Evolutionary conservation across 30 jellyfish, hydroid and myxozoan genomes (phyloP).

Genomic region (Aurelia sp.): DNA sequence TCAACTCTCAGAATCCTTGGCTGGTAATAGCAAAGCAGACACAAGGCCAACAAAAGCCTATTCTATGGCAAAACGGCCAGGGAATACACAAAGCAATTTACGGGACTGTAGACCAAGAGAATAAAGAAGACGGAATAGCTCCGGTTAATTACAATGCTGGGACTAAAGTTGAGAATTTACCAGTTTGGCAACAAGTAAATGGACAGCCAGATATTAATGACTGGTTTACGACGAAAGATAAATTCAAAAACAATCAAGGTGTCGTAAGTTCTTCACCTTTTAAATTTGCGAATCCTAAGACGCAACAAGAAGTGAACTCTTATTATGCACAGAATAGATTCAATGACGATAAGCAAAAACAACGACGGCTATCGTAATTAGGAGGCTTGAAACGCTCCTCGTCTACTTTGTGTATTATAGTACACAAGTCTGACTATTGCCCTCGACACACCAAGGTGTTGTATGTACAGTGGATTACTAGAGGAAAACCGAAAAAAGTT

Average conservation of each 20-base stretch:
- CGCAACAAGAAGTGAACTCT: constrained; percentile 47
- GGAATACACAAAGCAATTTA: constrained; percentile 53
- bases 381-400: neutral
- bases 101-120: neutral
- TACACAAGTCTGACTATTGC: too few species aligned
- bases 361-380: neutral
- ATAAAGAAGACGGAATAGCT: constrained; percentile 24
- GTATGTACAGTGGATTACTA: too few species aligned
- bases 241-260: constrained; percentile 24
- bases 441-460: too few species aligned
- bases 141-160: constrained; percentile 39
- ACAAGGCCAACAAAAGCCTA: constrained; percentile 52
- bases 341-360: constrained; percentile 11
- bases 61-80: constrained; percentile 65
- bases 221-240: constrained; percentile 26
- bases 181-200: constrained; percentile 58
- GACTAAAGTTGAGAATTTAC: neutral
- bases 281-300: constrained; percentile 66
- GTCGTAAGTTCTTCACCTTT: constrained; percentile 51
- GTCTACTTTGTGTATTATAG: too few species aligned
- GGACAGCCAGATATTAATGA: constrained; percentile 42
- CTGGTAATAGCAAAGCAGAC: constrained; percentile 45
- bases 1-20: constrained; percentile 57
- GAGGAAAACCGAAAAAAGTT: too few species aligned
- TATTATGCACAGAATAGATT: constrained; percentile 26